Percentiles rank a stretch among this genome's conserved stretches.
Conservation (phyloP, 2,113 vertebrate genomes). For the Benitochromis conjunctus region DNA sequence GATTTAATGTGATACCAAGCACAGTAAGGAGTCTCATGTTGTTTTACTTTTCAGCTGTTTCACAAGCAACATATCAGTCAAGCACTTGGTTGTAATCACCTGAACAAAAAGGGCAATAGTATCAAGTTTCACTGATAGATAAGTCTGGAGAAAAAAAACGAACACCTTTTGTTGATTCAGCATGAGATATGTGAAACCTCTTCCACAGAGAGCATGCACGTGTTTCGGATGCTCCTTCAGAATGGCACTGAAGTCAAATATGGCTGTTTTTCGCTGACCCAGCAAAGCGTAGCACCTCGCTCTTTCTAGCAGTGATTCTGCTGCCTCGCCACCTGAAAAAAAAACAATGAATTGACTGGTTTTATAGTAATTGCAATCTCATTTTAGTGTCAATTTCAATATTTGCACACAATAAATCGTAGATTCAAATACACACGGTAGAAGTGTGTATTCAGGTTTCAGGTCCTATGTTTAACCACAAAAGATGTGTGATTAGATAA, state of each 20-base stretch:
- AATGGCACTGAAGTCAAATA: conserved; percentile 86
- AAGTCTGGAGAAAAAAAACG: not conserved
- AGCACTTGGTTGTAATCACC: not conserved
- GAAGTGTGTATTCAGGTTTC: not conserved
- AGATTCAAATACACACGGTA: not conserved
- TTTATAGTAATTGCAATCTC: not conserved
- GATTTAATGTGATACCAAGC: not conserved
- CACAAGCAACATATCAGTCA: not conserved
- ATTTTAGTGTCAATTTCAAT: not conserved
- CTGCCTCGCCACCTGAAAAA: conserved; percentile 74
- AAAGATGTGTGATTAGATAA: not conserved
- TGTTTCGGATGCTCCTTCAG: conserved; percentile 79
- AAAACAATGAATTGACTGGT: not conserved
- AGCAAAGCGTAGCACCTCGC: conserved; percentile 84
- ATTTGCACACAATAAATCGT: not conserved
- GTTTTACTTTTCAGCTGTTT: not conserved
- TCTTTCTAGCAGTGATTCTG: conserved; percentile 82
- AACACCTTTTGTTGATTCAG: conserved; percentile 86
- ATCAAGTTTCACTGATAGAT: not conserved
- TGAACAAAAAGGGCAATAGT: not conserved
- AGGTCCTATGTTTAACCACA: not conserved
- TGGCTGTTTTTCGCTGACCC: conserved; percentile 87
- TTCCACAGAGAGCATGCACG: conserved; percentile 81
- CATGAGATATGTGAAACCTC: conserved; percentile 81
- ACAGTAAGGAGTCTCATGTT: not conserved